Evolutionary conservation across 2,797 vertebrate species (phyloP).

Genomic region (Choloepus didactylus): DNA sequence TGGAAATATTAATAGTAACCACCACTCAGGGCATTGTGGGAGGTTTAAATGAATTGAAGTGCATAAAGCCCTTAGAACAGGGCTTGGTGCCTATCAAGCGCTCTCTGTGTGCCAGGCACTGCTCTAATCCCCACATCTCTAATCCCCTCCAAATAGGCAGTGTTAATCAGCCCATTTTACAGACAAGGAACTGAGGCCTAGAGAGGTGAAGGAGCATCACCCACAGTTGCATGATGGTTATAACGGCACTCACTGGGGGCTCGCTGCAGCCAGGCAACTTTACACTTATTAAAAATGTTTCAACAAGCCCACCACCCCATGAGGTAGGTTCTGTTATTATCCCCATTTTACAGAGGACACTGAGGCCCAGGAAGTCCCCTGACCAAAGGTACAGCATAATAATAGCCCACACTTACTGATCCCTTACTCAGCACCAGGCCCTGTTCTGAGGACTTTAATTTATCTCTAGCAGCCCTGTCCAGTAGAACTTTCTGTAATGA

Average conservation of each 20-base stretch:
- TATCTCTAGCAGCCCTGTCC: neutral
- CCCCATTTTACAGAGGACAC: conserved; percentile 17
- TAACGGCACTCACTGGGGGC: neutral
- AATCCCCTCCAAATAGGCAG: neutral
- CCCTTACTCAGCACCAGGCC: neutral
- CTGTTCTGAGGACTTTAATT: neutral
- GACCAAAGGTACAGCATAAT: neutral
- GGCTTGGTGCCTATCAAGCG: neutral
- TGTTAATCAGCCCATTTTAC: neutral
- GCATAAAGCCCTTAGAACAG: neutral
- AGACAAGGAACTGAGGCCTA: neutral
- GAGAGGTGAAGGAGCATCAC: neutral
- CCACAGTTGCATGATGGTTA: neutral
- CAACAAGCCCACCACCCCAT: neutral
- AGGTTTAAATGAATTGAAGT: neutral
- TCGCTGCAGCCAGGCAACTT: neutral
- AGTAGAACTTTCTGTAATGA: neutral
- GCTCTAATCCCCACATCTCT: neutral
- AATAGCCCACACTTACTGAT: neutral
- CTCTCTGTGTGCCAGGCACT: neutral
- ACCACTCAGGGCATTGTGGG: neutral
- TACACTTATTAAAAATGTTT: neutral
- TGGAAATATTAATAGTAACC: neutral
- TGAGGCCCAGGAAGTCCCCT: neutral
- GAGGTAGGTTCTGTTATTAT: neutral